phyloP scores from a whole-genome alignment of 35 echinoderm and acorn worm genomes.

The Ophiothrix spiculata region DNA sequence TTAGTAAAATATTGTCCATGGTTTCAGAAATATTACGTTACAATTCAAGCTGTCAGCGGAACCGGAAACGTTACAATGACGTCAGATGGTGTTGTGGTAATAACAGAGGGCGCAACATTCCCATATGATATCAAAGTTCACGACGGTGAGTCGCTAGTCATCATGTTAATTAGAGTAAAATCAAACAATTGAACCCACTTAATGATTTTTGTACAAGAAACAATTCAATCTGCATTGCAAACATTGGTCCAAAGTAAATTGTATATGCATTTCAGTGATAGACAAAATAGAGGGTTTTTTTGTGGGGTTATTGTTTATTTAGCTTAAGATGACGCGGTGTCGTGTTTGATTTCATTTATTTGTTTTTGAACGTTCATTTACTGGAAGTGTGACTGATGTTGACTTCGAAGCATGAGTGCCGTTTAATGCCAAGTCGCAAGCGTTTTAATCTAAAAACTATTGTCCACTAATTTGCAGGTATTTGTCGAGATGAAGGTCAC shows the following conservation, averaged over 20 bases:
- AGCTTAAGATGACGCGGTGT: too few species aligned
- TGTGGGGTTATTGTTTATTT: too few species aligned
- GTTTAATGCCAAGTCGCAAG: too few species aligned
- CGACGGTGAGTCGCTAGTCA: neutral
- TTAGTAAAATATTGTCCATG: too few species aligned
- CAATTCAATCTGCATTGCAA: neutral
- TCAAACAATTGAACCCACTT: neutral
- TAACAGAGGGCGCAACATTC: neutral
- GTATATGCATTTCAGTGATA: too few species aligned
- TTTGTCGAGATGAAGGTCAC: too few species aligned
- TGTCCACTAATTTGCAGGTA: neutral
- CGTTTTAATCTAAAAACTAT: neutral
- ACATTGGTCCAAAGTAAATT: too few species aligned
- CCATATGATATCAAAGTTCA: neutral
- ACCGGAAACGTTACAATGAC: slow-evolving; percentile 37
- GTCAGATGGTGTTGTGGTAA: slow-evolving; percentile 26
- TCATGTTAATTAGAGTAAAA: neutral
- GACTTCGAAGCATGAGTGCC: too few species aligned
- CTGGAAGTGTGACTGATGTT: too few species aligned
- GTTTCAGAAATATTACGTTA: slow-evolving; percentile 25
- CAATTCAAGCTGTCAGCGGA: neutral
- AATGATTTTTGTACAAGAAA: neutral
- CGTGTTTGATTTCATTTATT: too few species aligned
- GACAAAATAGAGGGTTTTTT: too few species aligned
- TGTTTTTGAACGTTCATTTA: too few species aligned